phyloP scores from a whole-genome alignment of 1,140 invertebrate species.

The Heliothis virescens region DNA sequence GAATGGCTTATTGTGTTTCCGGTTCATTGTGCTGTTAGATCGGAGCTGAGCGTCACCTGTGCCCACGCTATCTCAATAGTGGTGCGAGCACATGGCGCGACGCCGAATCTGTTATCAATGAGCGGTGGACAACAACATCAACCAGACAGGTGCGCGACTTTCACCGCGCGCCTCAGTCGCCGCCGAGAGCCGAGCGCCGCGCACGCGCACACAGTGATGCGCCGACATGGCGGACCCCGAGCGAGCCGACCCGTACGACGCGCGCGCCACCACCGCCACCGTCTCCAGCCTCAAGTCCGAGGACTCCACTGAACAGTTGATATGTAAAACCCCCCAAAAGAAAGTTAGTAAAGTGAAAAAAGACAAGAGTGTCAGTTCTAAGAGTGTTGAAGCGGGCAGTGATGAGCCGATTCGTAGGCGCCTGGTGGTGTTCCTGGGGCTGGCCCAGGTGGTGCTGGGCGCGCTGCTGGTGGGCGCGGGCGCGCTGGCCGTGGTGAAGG shows the following conservation, averaged over 20 bases:
- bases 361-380: slow-evolving; percentile 69
- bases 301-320: slow-evolving; percentile 86
- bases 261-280: slow-evolving; percentile 60
- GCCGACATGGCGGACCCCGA: slow-evolving; percentile 67
- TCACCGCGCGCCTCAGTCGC: slow-evolving; percentile 36
- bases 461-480: slow-evolving; percentile 87
- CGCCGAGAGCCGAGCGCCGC: slow-evolving; percentile 26
- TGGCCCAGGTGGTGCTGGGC: slow-evolving; percentile 87
- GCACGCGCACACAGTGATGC: slow-evolving; percentile 51
- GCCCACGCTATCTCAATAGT: neutral
- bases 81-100: slow-evolving; percentile 10
- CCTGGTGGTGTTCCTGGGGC: slow-evolving; percentile 84
- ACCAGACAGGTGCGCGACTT: slow-evolving; percentile 34
- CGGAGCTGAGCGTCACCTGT: neutral
- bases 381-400: slow-evolving; percentile 79
- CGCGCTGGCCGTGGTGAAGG: slow-evolving; percentile 86
- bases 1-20: too few relatives aligned
- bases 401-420: slow-evolving; percentile 65
- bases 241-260: slow-evolving; percentile 58
- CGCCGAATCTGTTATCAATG: slow-evolving; percentile 37
- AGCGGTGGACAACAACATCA: slow-evolving; percentile 18
- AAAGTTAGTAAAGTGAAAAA: slow-evolving; percentile 64
- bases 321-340: slow-evolving; percentile 86
- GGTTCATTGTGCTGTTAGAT: neutral
- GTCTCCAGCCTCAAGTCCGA: slow-evolving; percentile 83